Conservation (phyloP, 2,113 vertebrate species). For the Lanius collurio region DNA sequence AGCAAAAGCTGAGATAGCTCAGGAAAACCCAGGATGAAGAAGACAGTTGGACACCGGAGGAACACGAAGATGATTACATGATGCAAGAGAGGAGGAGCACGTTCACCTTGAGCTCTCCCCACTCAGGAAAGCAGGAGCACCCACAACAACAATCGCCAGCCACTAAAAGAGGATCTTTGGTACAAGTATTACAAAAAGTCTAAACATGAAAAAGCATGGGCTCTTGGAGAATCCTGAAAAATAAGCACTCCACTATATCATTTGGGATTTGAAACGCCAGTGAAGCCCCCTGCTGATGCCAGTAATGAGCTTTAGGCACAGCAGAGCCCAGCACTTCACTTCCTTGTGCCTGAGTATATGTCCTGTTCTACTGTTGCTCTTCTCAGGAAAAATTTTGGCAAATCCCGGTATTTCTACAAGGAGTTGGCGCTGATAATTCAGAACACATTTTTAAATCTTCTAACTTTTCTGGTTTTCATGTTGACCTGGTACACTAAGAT, state of each 20-base stretch:
- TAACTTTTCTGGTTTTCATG: not conserved
- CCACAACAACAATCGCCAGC: not conserved
- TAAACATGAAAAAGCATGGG: not conserved
- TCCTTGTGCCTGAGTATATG: rapidly evolving
- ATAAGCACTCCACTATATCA: rapidly evolving
- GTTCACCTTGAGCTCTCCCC: not conserved
- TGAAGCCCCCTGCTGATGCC: not conserved
- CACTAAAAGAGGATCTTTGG: not conserved
- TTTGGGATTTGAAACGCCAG: not conserved
- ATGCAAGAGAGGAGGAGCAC: not conserved
- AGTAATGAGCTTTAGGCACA: not conserved
- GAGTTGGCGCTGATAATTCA: not conserved
- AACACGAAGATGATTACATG: not conserved
- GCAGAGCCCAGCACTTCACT: not conserved
- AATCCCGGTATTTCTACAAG: not conserved
- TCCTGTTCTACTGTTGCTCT: not conserved
- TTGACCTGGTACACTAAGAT: not conserved
- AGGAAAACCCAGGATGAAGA: not conserved
- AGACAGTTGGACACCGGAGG: rapidly evolving
- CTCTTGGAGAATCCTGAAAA: not conserved
- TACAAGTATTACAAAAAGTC: not conserved
- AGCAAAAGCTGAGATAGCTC: not conserved
- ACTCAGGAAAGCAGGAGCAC: not conserved
- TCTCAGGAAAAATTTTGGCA: not conserved
- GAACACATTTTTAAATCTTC: not conserved